Evolutionary conservation across 1,140 invertebrate species (phyloP).

Genomic region (Brachionus rotundiformis): DNA sequence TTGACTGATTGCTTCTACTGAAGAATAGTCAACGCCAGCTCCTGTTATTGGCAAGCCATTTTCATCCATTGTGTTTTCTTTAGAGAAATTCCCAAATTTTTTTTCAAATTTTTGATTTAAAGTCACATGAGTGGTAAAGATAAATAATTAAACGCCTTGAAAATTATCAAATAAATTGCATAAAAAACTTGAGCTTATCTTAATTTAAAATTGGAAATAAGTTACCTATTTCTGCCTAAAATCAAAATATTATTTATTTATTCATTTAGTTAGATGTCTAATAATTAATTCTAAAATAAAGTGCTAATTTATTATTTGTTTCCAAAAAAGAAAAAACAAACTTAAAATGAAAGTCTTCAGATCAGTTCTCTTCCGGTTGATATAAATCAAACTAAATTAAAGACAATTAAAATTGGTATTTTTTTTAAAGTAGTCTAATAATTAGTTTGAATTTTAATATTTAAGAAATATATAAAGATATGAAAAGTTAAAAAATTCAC

Average conservation of each 20-base stretch:
- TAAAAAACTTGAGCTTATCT: neutral
- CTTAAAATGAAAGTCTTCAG: neutral
- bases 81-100: no score
- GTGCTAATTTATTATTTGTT: no score
- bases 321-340: no score
- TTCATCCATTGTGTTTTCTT: slow-evolving; percentile 42
- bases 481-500: no score
- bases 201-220: neutral
- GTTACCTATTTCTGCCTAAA: no score
- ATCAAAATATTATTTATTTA: no score
- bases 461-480: no score
- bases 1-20: slow-evolving; percentile 45
- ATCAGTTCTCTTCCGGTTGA: neutral
- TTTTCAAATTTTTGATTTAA: neutral
- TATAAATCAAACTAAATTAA: neutral
- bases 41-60: slow-evolving; percentile 51
- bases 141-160: no score
- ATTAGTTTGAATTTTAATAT: neutral
- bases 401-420: neutral
- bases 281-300: no score
- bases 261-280: no score
- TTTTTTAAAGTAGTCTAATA: neutral
- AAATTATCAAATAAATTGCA: neutral
- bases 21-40: slow-evolving; percentile 45
- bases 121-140: slow-evolving; percentile 5